Evolutionary conservation across 2,797 vertebrate species (phyloP).

Genomic region (Aphelocoma californica): DNA sequence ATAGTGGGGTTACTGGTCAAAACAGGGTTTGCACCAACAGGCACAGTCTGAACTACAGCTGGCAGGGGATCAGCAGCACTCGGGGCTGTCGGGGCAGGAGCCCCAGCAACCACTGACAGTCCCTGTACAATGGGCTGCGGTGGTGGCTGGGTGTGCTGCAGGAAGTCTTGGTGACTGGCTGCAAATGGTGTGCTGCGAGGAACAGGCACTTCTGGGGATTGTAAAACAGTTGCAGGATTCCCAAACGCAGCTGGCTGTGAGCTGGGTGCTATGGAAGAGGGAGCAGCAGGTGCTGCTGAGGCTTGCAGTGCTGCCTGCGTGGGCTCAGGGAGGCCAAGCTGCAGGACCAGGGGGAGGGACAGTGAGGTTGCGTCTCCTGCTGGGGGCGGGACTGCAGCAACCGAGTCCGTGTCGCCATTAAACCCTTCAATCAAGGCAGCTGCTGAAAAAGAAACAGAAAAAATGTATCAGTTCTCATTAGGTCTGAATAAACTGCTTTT

Average conservation of each 20-base stretch:
- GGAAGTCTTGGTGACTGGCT: conserved; percentile 82
- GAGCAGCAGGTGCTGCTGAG: conserved; percentile 64
- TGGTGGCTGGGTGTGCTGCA: conserved; percentile 76
- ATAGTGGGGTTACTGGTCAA: conserved; percentile 84
- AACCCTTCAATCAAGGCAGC: conserved; percentile 85
- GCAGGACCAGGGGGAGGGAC: conserved; percentile 82
- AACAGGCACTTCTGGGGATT: conserved; percentile 82
- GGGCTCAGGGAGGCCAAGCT: conserved; percentile 79
- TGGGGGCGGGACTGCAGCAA: conserved; percentile 63
- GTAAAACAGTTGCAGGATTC: conserved; percentile 76
- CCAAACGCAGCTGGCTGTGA: conserved; percentile 74
- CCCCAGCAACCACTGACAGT: conserved; percentile 73
- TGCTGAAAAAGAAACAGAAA: conserved; percentile 50
- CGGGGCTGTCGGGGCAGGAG: conserved; percentile 63
- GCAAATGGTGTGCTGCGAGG: conserved; percentile 81
- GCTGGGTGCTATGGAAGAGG: conserved; percentile 74
- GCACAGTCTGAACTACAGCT: conserved; percentile 81
- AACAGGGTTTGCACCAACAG: conserved; percentile 82
- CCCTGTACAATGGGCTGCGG: conserved; percentile 74
- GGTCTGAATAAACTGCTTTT: not conserved
- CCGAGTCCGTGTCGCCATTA: conserved; percentile 77
- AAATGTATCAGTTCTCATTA: not conserved
- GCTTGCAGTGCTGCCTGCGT: conserved; percentile 72
- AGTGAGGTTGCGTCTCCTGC: conserved; percentile 77
- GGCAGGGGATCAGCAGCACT: conserved; percentile 76